Evolutionary conservation across 2,113 vertebrate species (phyloP), one percentile per base, ranked within the genome.

Genomic region (Psittacus erithacus): DNA sequence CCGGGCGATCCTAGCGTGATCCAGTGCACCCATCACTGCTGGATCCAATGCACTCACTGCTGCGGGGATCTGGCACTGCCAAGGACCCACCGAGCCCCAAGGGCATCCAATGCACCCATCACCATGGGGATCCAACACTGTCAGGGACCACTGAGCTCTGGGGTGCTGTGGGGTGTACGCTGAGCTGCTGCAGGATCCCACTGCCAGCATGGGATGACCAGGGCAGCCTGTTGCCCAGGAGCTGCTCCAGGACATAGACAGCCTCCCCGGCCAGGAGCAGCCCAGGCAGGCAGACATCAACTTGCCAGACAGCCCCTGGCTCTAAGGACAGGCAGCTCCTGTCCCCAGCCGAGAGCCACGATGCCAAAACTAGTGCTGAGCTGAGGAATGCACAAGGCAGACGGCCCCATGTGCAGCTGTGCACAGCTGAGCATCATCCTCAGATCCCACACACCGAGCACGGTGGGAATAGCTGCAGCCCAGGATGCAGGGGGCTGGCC

Each of bases 141-240:
- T 6, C 33, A 59, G 33, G 55, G 33, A 59, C 33, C 33, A n/a
- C 20, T n/a, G n/a, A 78, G 16, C 62, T 31, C 31, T 6, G 5
- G 35, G 4, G 44, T 2, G 6, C 59, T 17, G 39, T 1, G 28
- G 46, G 67, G 62, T 8, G 10, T 6, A 50, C 24, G 7, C 22
- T 1, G 43, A 85, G 41, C 29, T 12, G 0, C 47, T 4, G 25
- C 24, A 39, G 77, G 41, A 4, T 90, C 78, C 52, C 71, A 20
- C 17, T 0, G 3, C 29, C 1, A 2, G 33, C 3, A 2, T 4
- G 13, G 2, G 3, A 88, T 4, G 6, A 76, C 17, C 18, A 35
- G 39, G 2, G 1, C 38, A 53, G 59, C 19, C 65, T 3, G 0
- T 31, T 44, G 62, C 60, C 29, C 46, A 39, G 60, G 50, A 60